Base-by-base conservation (phyloP, 2,797 vertebrate species). In the Microctenopoma stevenorrisi region DNA sequence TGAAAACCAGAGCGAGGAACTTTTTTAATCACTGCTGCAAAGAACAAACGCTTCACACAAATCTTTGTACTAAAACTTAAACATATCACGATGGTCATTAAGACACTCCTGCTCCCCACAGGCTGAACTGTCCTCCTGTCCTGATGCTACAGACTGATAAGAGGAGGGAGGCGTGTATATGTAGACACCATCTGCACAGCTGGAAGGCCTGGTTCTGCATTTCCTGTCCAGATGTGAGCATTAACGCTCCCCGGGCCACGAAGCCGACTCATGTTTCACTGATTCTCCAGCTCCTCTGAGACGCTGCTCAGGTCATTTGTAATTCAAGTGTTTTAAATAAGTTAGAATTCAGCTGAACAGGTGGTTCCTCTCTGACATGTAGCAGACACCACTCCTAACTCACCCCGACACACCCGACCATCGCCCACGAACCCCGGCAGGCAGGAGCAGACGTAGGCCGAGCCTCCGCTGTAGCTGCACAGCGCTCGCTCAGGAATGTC, bases 341-440 rank as follows among this genome's bases (percentile, higher is more conserved):
- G 30, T 4, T 33, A 33, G 5, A 33, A 33, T 33, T 5, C 30
- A 4, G 30, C 30, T 4, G 5, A 33, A 33, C 30, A 33, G 30
- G 30, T 37, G 35, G 35, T 30, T 30, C 5, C 5, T 30, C 28
- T 30, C 35, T 7, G 35, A 37, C 6, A 37, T 37, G 35, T 37
- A 37, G 35, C 35, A 37, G 35, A 37, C 2, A 37, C 5, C 35
- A 37, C 10, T 37, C 50, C 12, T 46, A 15, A 64, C 88, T 33
- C 81, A 97, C 97, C 96, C 28, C 67, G 85, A 81, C 97, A 98
- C 63, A 74, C 82, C 2, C 53, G 94, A 3, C 97, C 97, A 0
- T 98, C 93, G 16, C 97, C 96, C 0, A 65, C 79, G 67, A 94
- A 98, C 16, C 97, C 97, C 0, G 93, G 83, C 61, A 95, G 91